Percentiles rank a stretch among this genome's conserved stretches.
Evolutionary conservation across 2,888 invertebrate species (phyloP).

Genomic region (Yponomeuta malinellus): DNA sequence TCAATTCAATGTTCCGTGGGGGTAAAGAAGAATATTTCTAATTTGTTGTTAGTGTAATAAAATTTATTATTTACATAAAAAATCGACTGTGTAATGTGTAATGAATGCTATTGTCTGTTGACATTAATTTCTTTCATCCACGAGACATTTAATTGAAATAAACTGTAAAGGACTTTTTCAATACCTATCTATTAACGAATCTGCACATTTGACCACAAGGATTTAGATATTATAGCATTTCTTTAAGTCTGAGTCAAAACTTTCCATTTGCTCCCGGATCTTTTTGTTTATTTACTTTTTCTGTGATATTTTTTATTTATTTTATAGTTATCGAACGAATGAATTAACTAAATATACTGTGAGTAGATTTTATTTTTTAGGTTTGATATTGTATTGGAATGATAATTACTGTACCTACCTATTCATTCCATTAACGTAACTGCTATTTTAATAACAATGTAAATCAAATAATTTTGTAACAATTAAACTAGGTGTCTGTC

Average conservation of each 20-base stretch:
- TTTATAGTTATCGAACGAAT: background rate
- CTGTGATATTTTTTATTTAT: background rate
- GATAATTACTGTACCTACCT: background rate
- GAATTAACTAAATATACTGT: background rate
- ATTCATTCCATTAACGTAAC: background rate
- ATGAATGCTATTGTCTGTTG: background rate
- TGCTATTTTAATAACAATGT: background rate
- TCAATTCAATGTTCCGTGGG: background rate
- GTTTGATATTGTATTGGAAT: background rate
- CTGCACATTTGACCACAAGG: background rate
- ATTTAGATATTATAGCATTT: background rate
- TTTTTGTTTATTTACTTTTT: background rate
- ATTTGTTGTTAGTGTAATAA: too few relatives aligned
- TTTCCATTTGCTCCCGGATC: background rate
- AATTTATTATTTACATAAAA: too few relatives aligned
- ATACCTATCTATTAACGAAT: background rate
- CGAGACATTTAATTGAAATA: background rate
- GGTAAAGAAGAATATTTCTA: background rate
- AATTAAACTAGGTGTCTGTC: too few relatives aligned
- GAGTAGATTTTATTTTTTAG: too few relatives aligned
- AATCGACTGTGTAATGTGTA: background rate
- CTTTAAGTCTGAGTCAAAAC: background rate
- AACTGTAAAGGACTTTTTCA: background rate
- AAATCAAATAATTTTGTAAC: too few relatives aligned
- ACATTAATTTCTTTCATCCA: background rate